A percentile compares a stretch with the other conserved stretches of the same genome.
Conservation (phyloP, 2,113 vertebrate species). For the Orycteropus afer region DNA sequence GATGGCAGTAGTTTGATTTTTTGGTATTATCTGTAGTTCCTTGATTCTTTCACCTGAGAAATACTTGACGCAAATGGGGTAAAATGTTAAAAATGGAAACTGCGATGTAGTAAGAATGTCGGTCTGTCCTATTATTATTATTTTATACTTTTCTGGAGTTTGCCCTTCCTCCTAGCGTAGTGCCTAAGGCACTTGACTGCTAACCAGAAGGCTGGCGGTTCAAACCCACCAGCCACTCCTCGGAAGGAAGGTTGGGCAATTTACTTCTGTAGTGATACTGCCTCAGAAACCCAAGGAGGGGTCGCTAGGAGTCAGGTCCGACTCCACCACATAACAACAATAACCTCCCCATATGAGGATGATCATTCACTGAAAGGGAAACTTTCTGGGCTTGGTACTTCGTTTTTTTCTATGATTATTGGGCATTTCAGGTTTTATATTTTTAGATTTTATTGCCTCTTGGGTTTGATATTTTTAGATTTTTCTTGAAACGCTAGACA, state of each 20-base stretch:
- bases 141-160: not conserved
- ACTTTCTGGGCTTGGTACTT: not conserved
- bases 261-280: too few species aligned
- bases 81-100: not conserved
- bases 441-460: too few species aligned
- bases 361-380: not conserved
- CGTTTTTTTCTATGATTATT: not conserved
- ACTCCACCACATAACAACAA: too few species aligned
- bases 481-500: constrained; percentile 5
- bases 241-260: too few species aligned
- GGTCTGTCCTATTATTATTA: not conserved
- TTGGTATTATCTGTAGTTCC: not conserved
- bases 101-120: not conserved
- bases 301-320: too few species aligned
- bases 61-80: not conserved
- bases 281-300: too few species aligned
- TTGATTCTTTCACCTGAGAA: not conserved
- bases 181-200: too few species aligned
- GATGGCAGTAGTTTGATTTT: too few species aligned
- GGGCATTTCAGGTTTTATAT: not conserved
- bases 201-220: too few species aligned
- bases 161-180: too few species aligned
- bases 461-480: not conserved
- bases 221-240: too few species aligned
- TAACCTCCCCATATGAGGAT: not conserved